Percentiles rank a stretch among this genome's conserved stretches.
Evolutionary conservation across 2,797 vertebrate genomes (phyloP).

Genomic region (Molossus alvarezi): DNA sequence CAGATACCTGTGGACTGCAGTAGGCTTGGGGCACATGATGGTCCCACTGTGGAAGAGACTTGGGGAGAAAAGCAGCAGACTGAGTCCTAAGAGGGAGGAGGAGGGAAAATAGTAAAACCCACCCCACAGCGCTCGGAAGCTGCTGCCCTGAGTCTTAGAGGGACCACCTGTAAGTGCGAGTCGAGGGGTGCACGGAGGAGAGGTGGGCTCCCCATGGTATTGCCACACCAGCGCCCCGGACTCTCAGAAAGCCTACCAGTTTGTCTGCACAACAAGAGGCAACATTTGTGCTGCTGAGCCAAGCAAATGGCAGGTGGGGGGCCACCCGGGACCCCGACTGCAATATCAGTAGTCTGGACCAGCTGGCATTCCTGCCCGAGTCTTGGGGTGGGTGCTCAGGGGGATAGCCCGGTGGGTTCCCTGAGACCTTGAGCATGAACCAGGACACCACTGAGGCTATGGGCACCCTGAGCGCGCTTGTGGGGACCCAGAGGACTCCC

Average conservation of each 20-base stretch:
- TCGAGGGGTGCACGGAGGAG: rapidly evolving
- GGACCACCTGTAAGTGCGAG: rapidly evolving
- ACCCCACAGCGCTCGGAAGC: rapidly evolving
- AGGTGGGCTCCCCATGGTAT: too few relatives aligned
- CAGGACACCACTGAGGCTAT: rapidly evolving
- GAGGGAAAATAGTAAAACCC: neutral
- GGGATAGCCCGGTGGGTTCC: neutral
- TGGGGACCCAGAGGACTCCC: neutral
- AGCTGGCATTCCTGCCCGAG: rapidly evolving
- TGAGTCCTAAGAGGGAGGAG: neutral
- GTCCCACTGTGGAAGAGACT: rapidly evolving
- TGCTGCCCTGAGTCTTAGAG: neutral
- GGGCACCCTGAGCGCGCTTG: neutral
- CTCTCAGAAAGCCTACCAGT: rapidly evolving
- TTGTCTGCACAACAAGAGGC: rapidly evolving
- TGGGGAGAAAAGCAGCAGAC: rapidly evolving
- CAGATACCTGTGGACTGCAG: neutral
- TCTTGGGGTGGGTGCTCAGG: rapidly evolving
- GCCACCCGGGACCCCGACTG: neutral
- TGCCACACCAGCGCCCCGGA: neutral
- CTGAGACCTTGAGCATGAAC: neutral
- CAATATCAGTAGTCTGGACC: rapidly evolving
- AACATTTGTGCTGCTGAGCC: rapidly evolving
- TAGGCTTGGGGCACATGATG: rapidly evolving
- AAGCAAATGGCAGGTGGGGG: rapidly evolving